These are phyloP conservation scores for Tetrao urogallus DNA, from an alignment of 2,113 vertebrate genomes.

Conservation along the genomic window DNA sequence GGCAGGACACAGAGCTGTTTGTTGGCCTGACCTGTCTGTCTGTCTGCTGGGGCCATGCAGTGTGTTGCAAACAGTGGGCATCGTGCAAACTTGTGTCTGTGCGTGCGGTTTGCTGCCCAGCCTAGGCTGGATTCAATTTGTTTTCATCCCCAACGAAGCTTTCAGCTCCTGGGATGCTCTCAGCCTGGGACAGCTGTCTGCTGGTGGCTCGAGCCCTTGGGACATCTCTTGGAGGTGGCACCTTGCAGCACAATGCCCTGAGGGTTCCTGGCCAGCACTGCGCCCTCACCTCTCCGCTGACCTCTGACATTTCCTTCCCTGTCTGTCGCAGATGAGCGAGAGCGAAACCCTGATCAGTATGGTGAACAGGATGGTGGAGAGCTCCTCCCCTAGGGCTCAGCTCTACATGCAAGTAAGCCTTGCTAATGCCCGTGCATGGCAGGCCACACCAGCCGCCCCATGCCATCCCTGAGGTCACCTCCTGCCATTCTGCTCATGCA, in stretches of 20 bases:
- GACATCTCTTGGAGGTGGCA: neutral
- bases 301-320: constrained; percentile 79
- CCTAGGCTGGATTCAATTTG: neutral
- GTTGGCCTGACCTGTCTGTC: neutral
- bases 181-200: accelerated
- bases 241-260: neutral
- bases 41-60: neutral
- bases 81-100: neutral
- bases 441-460: neutral
- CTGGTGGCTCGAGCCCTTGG: accelerated
- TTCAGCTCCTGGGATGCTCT: neutral
- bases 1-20: accelerated
- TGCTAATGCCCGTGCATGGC: constrained; percentile 45
- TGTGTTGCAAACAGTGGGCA: neutral
- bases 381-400: constrained; percentile 86
- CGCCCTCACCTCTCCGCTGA: neutral
- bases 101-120: neutral
- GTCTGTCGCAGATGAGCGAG: constrained; percentile 85
- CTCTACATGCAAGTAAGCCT: constrained; percentile 91
- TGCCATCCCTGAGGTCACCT: constrained; percentile 44
- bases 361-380: constrained; percentile 90
- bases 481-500: constrained; percentile 20
- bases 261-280: accelerated
- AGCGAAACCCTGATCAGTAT: constrained; percentile 88
- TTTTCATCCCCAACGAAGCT: neutral